Evolutionary conservation across 2,113 vertebrate species (phyloP).

Genomic region (Thryonomys swinderianus): DNA sequence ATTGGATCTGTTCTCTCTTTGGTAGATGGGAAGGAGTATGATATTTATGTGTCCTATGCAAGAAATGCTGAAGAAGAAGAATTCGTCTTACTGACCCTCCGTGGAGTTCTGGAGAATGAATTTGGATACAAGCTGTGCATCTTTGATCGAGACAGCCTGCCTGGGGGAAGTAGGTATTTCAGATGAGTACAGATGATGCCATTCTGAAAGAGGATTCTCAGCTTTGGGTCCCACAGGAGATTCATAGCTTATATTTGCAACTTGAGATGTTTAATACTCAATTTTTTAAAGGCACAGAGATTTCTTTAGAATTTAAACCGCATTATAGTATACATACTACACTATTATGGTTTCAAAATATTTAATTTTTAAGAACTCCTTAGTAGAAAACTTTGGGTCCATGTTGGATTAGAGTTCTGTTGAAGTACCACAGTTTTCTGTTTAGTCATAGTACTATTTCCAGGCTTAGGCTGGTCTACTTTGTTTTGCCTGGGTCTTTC

Average conservation of each 20-base stretch:
- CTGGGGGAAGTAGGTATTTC: slow-evolving; percentile 96
- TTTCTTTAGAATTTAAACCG: neutral
- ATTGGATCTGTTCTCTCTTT: slow-evolving; percentile 53
- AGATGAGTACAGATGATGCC: neutral
- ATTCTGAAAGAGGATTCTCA: neutral
- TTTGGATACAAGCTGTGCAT: slow-evolving; percentile 97
- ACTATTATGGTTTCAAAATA: neutral
- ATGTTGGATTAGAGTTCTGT: neutral
- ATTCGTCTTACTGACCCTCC: slow-evolving; percentile 94
- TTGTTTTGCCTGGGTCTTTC: neutral
- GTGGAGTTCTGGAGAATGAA: slow-evolving; percentile 94
- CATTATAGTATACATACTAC: neutral
- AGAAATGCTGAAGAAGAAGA: slow-evolving; percentile 95
- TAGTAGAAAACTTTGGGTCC: neutral
- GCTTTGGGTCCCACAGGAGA: neutral
- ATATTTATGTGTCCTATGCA: slow-evolving; percentile 97
- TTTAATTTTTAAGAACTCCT: neutral
- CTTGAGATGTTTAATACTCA: neutral
- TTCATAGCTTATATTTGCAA: neutral
- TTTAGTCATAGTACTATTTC: neutral
- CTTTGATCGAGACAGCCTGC: slow-evolving; percentile 97
- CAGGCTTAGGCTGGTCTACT: neutral
- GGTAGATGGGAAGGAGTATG: slow-evolving; percentile 95
- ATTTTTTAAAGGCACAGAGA: neutral
- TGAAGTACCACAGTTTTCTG: neutral